Evolutionary conservation across 2,888 invertebrate species (phyloP).

Genomic region (Pantelozetes paolii): DNA sequence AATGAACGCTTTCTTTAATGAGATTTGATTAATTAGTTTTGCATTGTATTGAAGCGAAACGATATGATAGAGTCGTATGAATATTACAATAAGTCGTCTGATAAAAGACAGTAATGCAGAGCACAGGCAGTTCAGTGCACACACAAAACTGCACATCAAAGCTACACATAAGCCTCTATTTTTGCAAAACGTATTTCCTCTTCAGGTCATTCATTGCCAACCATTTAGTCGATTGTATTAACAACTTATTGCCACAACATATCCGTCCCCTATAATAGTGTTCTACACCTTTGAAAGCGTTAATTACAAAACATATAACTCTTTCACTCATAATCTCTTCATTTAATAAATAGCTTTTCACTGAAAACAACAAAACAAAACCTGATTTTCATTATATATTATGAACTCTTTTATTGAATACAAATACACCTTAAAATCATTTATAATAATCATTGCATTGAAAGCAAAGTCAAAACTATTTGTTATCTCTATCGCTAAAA

Average conservation of each 20-base stretch:
- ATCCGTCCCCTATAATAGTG: constrained; percentile 33
- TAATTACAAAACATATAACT: constrained; percentile 31
- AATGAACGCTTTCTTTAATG: constrained; percentile 40
- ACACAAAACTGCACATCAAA: not conserved
- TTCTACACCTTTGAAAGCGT: constrained; percentile 32
- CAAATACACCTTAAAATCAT: constrained; percentile 10
- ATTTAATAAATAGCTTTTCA: constrained; percentile 27
- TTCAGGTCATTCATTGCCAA: constrained; percentile 30
- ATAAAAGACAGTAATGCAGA: not conserved
- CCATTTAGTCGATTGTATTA: constrained; percentile 19
- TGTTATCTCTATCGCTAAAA: not conserved
- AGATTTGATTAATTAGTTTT: constrained; percentile 44
- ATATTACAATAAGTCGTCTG: not conserved
- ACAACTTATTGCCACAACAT: constrained; percentile 31
- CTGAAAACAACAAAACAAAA: not conserved
- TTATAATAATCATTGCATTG: not conserved
- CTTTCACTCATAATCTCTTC: not conserved
- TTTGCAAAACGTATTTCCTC: constrained; percentile 26
- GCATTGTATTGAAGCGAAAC: constrained; percentile 19
- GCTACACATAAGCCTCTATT: not conserved
- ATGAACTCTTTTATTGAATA: no score
- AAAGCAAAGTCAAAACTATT: not conserved
- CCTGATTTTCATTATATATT: not conserved
- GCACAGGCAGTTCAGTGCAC: not conserved
- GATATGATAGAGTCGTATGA: constrained; percentile 13